Evolutionary conservation across 2,888 invertebrate genomes (phyloP).

Genomic region (Caenorhabditis sp.): DNA sequence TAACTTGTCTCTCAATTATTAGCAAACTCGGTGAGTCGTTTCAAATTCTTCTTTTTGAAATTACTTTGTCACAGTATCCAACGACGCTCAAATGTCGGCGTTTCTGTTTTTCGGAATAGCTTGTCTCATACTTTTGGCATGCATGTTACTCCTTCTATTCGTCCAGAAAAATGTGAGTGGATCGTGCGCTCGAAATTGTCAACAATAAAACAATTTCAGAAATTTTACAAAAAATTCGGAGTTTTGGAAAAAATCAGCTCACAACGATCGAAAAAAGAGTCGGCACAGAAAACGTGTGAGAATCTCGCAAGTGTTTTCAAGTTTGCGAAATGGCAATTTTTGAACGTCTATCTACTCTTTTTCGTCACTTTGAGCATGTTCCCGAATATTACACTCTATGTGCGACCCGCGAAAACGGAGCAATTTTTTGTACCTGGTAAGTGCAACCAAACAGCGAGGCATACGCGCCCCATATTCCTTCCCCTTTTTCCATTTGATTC

Average conservation of each 20-base stretch:
- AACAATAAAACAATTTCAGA: too few species aligned
- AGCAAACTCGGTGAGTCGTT: slow-evolving; percentile 40
- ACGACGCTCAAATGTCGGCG: slow-evolving; percentile 73
- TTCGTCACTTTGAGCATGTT: slow-evolving; percentile 89
- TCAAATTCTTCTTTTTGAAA: too few species aligned
- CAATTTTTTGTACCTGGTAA: slow-evolving; percentile 37
- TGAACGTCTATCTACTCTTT: slow-evolving; percentile 90
- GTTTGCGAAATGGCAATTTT: slow-evolving; percentile 76
- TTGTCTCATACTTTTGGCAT: slow-evolving; percentile 17
- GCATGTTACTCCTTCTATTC: background rate
- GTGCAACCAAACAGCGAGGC: background rate
- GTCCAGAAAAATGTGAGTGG: background rate
- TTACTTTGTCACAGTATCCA: slow-evolving; percentile 12
- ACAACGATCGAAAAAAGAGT: background rate
- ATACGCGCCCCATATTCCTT: too few species aligned
- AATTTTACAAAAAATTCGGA: background rate
- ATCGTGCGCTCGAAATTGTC: too few species aligned
- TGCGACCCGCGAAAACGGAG: slow-evolving; percentile 10
- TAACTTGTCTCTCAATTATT: slow-evolving; percentile 65
- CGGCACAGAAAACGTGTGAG: background rate
- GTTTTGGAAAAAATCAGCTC: background rate
- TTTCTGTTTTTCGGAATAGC: slow-evolving; percentile 97
- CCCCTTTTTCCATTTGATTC: too few species aligned
- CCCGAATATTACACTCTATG: slow-evolving; percentile 79
- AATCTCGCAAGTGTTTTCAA: background rate